Evolutionary conservation across 1,140 invertebrate genomes (phyloP).

Genomic region (Heliconius hewitsoni): DNA sequence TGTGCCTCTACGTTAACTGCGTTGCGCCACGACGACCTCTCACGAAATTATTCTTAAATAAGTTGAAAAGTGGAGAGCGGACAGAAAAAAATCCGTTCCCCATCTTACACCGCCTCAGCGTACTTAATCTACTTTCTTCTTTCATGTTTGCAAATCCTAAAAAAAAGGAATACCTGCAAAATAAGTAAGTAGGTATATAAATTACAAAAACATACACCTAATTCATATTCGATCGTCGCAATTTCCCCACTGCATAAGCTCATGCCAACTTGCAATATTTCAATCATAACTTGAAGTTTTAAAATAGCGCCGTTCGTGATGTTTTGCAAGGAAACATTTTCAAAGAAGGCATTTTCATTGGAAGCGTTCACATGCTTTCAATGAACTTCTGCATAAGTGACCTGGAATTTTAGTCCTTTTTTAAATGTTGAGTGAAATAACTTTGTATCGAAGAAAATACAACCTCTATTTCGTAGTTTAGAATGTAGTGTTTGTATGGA

Average conservation of each 20-base stretch:
- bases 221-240: slow-evolving; percentile 3
- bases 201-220: not conserved
- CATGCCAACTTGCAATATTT: slow-evolving; percentile 26
- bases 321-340: slow-evolving; percentile 15
- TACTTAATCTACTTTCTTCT: no score
- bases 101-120: no score
- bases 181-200: not conserved
- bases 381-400: slow-evolving; percentile 25
- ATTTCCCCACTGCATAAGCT: not conserved
- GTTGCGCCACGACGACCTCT: no score
- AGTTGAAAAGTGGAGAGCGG: no score
- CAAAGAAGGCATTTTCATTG: slow-evolving; percentile 27
- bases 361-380: slow-evolving; percentile 28
- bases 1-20: no score
- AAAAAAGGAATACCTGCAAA: no score
- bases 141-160: no score
- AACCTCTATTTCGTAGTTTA: no score
- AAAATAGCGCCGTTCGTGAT: slow-evolving; percentile 14
- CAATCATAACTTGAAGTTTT: slow-evolving; percentile 24
- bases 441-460: not conserved
- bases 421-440: not conserved
- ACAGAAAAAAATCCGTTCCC: no score
- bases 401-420: slow-evolving; percentile 21
- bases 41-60: no score
- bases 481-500: no score